phyloP scores from a whole-genome alignment of 2,797 vertebrate genomes.

The Aphelocoma californica region DNA sequence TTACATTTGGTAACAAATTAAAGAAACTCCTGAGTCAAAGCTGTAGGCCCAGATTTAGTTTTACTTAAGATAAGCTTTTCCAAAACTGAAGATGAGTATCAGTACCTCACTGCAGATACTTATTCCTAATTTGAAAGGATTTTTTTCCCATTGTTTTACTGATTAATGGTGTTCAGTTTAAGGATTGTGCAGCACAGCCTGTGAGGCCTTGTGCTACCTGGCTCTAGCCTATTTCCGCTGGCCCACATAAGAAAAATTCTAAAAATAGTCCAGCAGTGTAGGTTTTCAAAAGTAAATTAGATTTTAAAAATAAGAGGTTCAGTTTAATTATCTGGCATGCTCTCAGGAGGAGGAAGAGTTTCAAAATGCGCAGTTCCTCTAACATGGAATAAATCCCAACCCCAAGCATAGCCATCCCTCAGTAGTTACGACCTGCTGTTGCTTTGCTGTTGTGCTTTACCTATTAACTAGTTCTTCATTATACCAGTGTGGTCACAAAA shows the following conservation, averaged over 20 bases:
- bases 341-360: background rate
- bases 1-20: background rate
- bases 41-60: background rate
- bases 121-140: background rate
- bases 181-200: background rate
- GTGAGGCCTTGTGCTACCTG: background rate
- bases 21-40: background rate
- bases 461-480: background rate
- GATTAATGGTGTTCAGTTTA: background rate
- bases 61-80: background rate
- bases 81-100: background rate
- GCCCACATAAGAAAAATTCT: conserved; percentile 41
- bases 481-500: background rate
- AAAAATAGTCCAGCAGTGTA: conserved; percentile 30
- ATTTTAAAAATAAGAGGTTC: conserved; percentile 41
- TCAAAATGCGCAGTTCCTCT: background rate
- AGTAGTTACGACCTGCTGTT: background rate
- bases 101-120: background rate
- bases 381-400: background rate
- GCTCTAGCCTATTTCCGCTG: conserved; percentile 34
- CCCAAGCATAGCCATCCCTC: background rate
- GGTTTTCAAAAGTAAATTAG: conserved; percentile 47
- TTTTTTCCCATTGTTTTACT: background rate
- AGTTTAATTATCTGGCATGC: conserved; percentile 32
- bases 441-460: background rate